Conservation (phyloP, 1,140 invertebrate species). For the Gyrodactylus salaris region DNA sequence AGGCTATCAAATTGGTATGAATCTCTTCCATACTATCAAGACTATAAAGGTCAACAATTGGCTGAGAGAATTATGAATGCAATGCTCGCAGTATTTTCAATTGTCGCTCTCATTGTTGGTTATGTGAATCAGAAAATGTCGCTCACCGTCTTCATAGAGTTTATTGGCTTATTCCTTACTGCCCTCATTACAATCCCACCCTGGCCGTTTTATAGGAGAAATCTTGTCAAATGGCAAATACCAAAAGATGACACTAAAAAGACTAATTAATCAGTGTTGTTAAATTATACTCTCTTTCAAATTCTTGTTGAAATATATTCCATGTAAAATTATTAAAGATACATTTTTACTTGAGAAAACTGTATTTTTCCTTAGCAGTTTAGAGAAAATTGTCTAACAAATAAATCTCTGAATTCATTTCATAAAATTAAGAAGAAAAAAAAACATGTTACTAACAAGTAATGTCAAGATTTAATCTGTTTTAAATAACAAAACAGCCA, state of each 20-base stretch:
- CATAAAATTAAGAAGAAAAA: no score
- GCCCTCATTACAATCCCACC: background rate
- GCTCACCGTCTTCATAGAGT: background rate
- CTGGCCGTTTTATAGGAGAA: background rate
- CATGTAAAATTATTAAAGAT: background rate
- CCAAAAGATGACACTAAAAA: background rate
- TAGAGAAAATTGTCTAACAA: background rate
- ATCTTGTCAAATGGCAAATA: background rate
- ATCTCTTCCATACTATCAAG: background rate
- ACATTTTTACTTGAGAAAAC: background rate
- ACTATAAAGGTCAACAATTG: background rate
- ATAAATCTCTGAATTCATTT: no score
- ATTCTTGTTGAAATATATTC: no score
- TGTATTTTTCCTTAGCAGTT: background rate
- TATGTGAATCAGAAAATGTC: background rate
- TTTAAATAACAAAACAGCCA: slow-evolving; percentile 32
- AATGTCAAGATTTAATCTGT: slow-evolving; percentile 7
- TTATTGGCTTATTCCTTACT: background rate
- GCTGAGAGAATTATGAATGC: background rate
- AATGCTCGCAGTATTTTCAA: background rate
- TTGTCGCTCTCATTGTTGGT: background rate
- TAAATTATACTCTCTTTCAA: no score
- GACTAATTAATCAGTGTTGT: background rate
- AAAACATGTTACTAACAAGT: no score
- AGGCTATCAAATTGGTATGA: background rate